These are phyloP conservation scores for Tinamus guttatus DNA, from an alignment of 2,113 vertebrate species.

Conservation along the genomic window DNA sequence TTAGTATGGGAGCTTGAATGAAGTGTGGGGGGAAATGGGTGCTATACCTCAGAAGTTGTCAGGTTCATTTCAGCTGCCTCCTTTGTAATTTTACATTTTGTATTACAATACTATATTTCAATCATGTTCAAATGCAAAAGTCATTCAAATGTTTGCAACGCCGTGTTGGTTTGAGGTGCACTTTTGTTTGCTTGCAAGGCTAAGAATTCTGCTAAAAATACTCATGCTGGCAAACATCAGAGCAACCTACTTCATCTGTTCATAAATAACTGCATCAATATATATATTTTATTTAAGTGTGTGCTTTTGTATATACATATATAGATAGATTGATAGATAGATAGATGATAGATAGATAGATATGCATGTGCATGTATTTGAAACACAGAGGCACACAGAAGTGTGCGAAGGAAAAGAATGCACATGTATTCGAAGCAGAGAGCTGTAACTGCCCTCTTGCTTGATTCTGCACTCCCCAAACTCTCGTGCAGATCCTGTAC, in stretches of 20 bases:
- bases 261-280: not conserved
- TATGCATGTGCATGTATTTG: not conserved
- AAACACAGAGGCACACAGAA: not conserved
- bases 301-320: not conserved
- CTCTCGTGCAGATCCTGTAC: not conserved
- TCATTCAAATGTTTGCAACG: slow-evolving; percentile 33
- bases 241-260: slow-evolving; percentile 5
- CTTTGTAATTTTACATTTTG: slow-evolving; percentile 45
- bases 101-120: not conserved
- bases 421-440: not conserved
- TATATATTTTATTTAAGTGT: not conserved
- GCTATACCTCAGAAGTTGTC: slow-evolving; percentile 29
- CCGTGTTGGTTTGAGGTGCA: slow-evolving; percentile 12
- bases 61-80: slow-evolving; percentile 34
- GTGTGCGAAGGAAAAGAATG: not conserved
- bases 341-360: not conserved
- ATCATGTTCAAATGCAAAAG: slow-evolving; percentile 30
- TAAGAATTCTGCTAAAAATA: slow-evolving; percentile 6
- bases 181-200: slow-evolving; percentile 21
- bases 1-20: slow-evolving; percentile 23
- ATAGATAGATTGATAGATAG: not conserved
- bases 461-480: not conserved
- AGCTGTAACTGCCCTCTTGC: not conserved
- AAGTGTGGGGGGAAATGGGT: slow-evolving; percentile 52
- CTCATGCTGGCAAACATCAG: not conserved